These are phyloP conservation scores for Phyllotreta striolata DNA, from an alignment of 2,888 invertebrate species.

Conservation along the genomic window DNA sequence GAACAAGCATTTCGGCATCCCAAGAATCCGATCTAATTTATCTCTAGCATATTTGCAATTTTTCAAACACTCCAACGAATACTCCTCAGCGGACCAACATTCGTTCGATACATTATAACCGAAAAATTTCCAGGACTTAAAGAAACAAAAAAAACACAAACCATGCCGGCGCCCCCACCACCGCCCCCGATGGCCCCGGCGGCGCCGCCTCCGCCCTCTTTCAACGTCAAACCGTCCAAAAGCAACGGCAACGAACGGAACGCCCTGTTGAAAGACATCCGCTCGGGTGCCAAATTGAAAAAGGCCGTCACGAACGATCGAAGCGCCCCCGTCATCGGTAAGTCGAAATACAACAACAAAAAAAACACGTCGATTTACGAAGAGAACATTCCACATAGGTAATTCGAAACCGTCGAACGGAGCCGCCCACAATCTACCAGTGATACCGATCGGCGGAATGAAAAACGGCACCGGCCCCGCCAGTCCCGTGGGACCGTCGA, in stretches of 20 bases:
- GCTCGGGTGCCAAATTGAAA: slow-evolving; percentile 81
- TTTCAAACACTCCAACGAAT: no score
- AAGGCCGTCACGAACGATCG: slow-evolving; percentile 91
- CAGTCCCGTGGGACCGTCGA: slow-evolving; percentile 14
- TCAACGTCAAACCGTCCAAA: slow-evolving; percentile 64
- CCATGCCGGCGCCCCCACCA: slow-evolving; percentile 69
- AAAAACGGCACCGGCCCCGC: slow-evolving; percentile 20
- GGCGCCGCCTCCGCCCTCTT: slow-evolving; percentile 71
- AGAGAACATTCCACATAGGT: no score
- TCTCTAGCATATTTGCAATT: no score
- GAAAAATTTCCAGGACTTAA: slow-evolving; percentile 31
- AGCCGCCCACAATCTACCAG: slow-evolving; percentile 18
- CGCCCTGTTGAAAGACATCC: slow-evolving; percentile 81
- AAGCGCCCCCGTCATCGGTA: slow-evolving; percentile 81
- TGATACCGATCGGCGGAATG: slow-evolving; percentile 13
- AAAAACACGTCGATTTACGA: no score
- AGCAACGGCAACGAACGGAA: slow-evolving; percentile 71
- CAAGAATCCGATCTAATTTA: no score
- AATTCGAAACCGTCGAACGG: slow-evolving; percentile 23
- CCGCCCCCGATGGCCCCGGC: slow-evolving; percentile 74
- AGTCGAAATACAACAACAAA: no score
- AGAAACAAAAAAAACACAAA: no score
- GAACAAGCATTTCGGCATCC: no score
- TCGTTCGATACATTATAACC: no score
- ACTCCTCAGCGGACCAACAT: background rate